These are phyloP conservation scores for Trachymyrmex septentrionalis DNA, from an alignment of 1,140 invertebrate genomes.

Conservation along the genomic window DNA sequence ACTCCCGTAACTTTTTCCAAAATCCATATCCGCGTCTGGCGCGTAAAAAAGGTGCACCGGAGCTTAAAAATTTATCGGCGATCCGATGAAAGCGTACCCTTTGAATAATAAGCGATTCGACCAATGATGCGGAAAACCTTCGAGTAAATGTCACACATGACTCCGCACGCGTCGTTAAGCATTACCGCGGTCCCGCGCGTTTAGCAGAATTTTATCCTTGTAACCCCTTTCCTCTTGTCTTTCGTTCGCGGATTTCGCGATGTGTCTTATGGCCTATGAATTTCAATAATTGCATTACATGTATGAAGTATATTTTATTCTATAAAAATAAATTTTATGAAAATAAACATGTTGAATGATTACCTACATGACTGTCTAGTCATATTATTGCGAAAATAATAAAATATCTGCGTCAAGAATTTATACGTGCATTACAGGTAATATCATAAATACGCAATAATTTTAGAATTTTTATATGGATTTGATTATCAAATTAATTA, in stretches of 20 bases:
- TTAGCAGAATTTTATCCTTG: constrained; percentile 47
- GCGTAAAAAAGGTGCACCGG: constrained; percentile 56
- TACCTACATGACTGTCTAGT: not conserved
- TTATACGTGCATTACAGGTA: not conserved
- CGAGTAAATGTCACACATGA: constrained; percentile 64
- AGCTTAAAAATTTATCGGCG: constrained; percentile 64
- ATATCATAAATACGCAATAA: not conserved
- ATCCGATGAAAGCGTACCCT: constrained; percentile 46
- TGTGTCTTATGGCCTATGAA: constrained; percentile 5
- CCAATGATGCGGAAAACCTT: constrained; percentile 62
- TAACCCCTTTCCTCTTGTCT: constrained; percentile 6
- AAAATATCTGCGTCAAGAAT: not conserved
- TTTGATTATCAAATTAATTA: not conserved
- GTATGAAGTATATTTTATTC: not conserved
- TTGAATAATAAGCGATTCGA: constrained; percentile 67
- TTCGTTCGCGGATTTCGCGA: not conserved
- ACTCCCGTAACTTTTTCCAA: constrained; percentile 50
- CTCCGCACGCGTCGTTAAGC: constrained; percentile 66
- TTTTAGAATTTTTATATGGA: not conserved
- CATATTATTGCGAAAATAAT: no score
- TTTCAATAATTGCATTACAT: constrained; percentile 1
- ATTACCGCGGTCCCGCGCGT: constrained; percentile 20
- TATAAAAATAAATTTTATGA: not conserved
- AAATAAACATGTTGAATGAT: not conserved
- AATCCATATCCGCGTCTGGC: constrained; percentile 52